phyloP scores from a whole-genome alignment of 2,888 invertebrate genomes.

The Piscicola geometra region DNA sequence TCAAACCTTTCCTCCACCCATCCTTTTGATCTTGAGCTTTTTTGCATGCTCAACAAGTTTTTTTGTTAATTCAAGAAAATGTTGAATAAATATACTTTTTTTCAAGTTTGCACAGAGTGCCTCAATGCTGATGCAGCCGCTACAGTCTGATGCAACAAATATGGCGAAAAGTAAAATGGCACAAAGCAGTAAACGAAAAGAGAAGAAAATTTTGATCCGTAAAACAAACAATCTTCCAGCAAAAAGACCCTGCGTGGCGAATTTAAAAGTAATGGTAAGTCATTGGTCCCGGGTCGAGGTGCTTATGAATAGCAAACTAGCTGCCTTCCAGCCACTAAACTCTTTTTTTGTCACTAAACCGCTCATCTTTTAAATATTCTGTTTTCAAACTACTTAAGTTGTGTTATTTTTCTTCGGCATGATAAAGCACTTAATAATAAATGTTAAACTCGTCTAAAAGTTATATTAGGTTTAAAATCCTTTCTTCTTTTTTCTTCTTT shows the following conservation, averaged over 20 bases:
- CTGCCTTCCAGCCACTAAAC: not conserved
- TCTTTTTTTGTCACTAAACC: too few species aligned
- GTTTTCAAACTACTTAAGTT: not conserved
- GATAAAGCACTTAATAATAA: too few species aligned
- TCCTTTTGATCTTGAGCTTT: too few species aligned
- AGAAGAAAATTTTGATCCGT: not conserved
- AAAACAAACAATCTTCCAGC: not conserved
- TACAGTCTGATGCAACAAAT: not conserved
- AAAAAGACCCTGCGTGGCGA: conserved; percentile 4
- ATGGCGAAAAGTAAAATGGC: not conserved
- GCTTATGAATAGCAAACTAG: conserved; percentile 6
- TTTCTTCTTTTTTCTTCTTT: too few species aligned
- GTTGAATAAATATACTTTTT: too few species aligned
- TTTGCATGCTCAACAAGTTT: too few species aligned
- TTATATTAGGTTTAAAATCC: too few species aligned
- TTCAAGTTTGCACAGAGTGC: too few species aligned
- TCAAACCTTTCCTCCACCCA: too few species aligned
- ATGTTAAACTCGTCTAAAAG: too few species aligned
- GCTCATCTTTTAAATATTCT: not conserved
- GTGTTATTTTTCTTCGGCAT: not conserved
- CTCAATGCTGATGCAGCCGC: not conserved
- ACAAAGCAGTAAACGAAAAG: not conserved
- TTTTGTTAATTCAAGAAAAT: too few species aligned
- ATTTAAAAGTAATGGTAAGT: conserved; percentile 3
- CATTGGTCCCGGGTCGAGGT: conserved; percentile 13